Base-by-base conservation (phyloP, 2,888 invertebrate species). In the Gandaritis pyraliata region DNA sequence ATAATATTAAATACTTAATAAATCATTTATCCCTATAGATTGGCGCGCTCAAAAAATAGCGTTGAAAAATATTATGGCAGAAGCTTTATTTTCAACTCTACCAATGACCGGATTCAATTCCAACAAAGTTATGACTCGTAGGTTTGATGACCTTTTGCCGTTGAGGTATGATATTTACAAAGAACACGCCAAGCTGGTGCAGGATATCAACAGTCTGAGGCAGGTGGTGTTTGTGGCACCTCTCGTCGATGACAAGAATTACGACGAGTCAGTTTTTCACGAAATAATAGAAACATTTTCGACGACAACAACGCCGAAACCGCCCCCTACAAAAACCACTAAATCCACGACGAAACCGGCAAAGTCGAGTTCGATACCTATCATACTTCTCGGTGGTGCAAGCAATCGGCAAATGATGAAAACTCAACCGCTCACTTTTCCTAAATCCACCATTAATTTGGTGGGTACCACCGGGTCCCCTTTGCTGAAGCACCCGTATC, bases 101-200 rank as follows among this genome's bases (percentile, higher is more conserved):
- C 59, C 65, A 36, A 60, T 54, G 10, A 60, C 54, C 30, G 30
- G 54, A 47, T 59, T 72, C 51, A 73, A 77, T 58, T 58, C 74
- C 51, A 69, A 78, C 65, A 68, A 77, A 69, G 67, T 61, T 30
- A 47, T 62, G 38, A 43, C 60, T 13, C 63, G 69, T 45, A 66
- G 72, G 58, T 52, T 65, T 39, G 67, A 71, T 49, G 52, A 61
- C 23, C 49, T 68, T 18, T 51, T 81, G 10, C 76, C 81, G 1
- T 80, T 77, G 38, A 73, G 76, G n/a, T 80, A 84, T 18, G 87
- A 87, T 38, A 81, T 88, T 2, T 80, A 87, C 7, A 90, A 85
- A 64, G 91, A 91, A 62, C 91, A 92, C 67, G 91, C 91, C 0
- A 90, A 91, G 71, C 76, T 92, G 18, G 91, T 92, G 6, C 90